phyloP scores from a whole-genome alignment of 2,888 invertebrate species.

The Sinopyrophorus schimmeli region DNA sequence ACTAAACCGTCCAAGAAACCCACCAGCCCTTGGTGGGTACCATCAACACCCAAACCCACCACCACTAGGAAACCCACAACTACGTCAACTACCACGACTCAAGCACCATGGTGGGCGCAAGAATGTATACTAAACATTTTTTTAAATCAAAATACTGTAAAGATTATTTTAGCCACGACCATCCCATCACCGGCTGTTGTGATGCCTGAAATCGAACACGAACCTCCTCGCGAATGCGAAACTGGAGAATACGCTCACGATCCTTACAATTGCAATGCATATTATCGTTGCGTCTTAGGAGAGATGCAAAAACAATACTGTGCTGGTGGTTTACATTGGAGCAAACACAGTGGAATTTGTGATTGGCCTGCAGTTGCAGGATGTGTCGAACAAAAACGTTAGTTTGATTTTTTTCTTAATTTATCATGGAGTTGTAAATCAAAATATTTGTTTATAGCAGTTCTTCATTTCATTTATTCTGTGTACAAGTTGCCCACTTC shows the following conservation, averaged over 20 bases:
- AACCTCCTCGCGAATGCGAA: slow-evolving; percentile 50
- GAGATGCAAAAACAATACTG: slow-evolving; percentile 73
- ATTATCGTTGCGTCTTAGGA: slow-evolving; percentile 76
- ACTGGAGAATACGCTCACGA: slow-evolving; percentile 62
- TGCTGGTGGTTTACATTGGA: slow-evolving; percentile 83
- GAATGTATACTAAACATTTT: slow-evolving; percentile 15
- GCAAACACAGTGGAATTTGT: slow-evolving; percentile 66
- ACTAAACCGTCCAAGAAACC: slow-evolving; percentile 34
- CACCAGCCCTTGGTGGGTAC: slow-evolving; percentile 37
- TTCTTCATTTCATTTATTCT: no score
- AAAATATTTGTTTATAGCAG: no score
- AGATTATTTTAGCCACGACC: slow-evolving; percentile 42
- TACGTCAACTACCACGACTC: slow-evolving; percentile 33
- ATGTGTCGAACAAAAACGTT: slow-evolving; percentile 58
- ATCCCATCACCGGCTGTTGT: slow-evolving; percentile 55
- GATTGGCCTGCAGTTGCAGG: slow-evolving; percentile 81
- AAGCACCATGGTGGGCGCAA: slow-evolving; percentile 27
- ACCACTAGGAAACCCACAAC: slow-evolving; percentile 23
- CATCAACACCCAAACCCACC: slow-evolving; percentile 31
- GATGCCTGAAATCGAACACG: slow-evolving; percentile 54
- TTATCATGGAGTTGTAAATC: no score
- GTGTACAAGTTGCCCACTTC: no score
- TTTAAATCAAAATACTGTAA: background rate
- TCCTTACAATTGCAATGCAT: slow-evolving; percentile 71
- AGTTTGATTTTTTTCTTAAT: slow-evolving; percentile 28